A percentile compares a stretch with the other conserved stretches of the same genome.
phyloP scores from a whole-genome alignment of 2,797 vertebrate species.

The Sebastes variabilis region DNA sequence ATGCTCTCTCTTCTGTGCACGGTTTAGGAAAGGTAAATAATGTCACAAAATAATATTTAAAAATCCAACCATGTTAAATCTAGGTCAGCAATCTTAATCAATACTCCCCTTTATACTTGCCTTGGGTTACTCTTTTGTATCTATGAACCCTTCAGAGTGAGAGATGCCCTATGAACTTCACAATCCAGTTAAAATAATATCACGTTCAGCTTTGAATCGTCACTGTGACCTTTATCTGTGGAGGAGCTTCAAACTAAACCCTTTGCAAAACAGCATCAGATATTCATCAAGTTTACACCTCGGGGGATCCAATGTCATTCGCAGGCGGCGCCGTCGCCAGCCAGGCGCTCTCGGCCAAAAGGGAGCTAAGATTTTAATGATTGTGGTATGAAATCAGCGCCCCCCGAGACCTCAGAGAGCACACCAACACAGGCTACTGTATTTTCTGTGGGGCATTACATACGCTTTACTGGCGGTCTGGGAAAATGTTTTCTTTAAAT shows the following conservation, averaged over 20 bases:
- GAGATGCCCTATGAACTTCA: slow-evolving; percentile 28
- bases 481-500: slow-evolving; percentile 81
- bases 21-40: neutral
- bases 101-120: neutral
- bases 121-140: neutral
- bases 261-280: slow-evolving; percentile 67
- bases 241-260: slow-evolving; percentile 55
- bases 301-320: slow-evolving; percentile 66
- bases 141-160: slow-evolving; percentile 8
- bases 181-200: slow-evolving; percentile 43
- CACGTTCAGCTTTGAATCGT: slow-evolving; percentile 25
- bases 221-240: slow-evolving; percentile 31
- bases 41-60: neutral
- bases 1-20: neutral
- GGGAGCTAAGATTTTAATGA: slow-evolving; percentile 68
- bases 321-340: slow-evolving; percentile 53
- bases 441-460: slow-evolving; percentile 68
- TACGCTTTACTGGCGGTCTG: slow-evolving; percentile 71
- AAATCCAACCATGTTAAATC: slow-evolving; percentile 2
- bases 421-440: slow-evolving; percentile 73
- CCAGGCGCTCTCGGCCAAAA: slow-evolving; percentile 50
- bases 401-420: slow-evolving; percentile 38
- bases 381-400: slow-evolving; percentile 69
- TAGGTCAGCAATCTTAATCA: slow-evolving; percentile 2
- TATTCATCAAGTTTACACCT: slow-evolving; percentile 73